Evolutionary conservation across 2,797 vertebrate genomes (phyloP).

Genomic region (Pipistrellus kuhlii): DNA sequence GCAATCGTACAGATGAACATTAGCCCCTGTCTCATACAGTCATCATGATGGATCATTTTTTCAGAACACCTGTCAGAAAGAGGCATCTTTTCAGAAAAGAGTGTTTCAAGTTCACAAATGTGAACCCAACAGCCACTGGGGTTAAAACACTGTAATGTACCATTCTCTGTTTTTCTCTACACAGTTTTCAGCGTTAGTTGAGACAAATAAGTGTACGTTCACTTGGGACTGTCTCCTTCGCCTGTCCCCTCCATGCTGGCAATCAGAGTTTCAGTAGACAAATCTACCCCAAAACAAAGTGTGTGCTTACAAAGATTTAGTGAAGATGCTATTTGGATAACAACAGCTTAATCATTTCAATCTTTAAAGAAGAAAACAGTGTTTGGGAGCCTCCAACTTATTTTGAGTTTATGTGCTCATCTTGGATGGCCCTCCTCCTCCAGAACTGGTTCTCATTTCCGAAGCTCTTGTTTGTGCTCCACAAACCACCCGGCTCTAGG

Average conservation of each 20-base stretch:
- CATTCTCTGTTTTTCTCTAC: neutral
- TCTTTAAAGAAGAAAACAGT: constrained; percentile 53
- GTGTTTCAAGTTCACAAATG: constrained; percentile 23
- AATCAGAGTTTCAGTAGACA: neutral
- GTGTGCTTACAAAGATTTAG: neutral
- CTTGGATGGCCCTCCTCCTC: constrained; percentile 29
- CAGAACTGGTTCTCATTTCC: constrained; percentile 52
- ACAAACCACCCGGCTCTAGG: neutral
- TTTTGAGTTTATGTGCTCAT: constrained; percentile 56
- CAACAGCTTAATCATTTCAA: constrained; percentile 22
- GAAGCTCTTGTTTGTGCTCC: constrained; percentile 11
- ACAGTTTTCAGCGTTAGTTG: constrained; percentile 1
- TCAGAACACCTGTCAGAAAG: neutral
- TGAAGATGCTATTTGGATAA: constrained; percentile 27
- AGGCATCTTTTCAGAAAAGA: neutral
- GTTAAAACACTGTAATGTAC: neutral
- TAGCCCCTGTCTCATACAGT: neutral
- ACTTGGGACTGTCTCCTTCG: neutral
- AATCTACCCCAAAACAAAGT: neutral
- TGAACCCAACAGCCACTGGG: neutral
- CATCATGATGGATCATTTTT: neutral
- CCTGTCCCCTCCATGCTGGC: constrained; percentile 3
- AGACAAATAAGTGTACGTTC: neutral
- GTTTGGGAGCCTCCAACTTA: constrained; percentile 64
- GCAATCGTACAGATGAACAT: neutral